These are phyloP conservation scores for Arremon brunneinucha DNA, from an alignment of 2,797 vertebrate genomes.

Conservation along the genomic window DNA sequence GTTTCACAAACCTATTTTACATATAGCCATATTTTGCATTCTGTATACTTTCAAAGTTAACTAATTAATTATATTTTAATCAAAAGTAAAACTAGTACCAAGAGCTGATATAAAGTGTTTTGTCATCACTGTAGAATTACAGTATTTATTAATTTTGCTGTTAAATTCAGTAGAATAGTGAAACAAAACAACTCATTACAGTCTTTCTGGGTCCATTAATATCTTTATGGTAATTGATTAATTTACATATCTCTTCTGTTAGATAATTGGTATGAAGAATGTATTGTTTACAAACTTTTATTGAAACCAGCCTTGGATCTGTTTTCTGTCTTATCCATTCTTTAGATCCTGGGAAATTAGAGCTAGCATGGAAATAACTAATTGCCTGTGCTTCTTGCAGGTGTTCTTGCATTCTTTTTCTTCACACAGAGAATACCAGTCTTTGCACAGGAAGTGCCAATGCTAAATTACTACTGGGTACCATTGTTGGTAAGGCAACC, in stretches of 20 bases:
- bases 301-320: neutral
- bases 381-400: constrained; percentile 70
- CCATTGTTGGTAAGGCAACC: constrained; percentile 87
- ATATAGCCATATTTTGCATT: neutral
- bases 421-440: constrained; percentile 87
- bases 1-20: neutral
- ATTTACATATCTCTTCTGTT: neutral
- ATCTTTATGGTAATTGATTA: neutral
- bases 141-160: neutral
- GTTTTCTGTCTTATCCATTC: neutral
- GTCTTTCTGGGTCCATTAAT: neutral
- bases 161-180: neutral
- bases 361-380: neutral
- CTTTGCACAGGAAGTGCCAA: constrained; percentile 83
- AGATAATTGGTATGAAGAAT: neutral
- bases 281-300: neutral
- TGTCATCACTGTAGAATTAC: neutral
- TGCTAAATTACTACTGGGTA: constrained; percentile 93
- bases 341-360: neutral
- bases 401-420: constrained; percentile 90
- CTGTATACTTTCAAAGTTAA: neutral
- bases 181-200: neutral
- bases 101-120: neutral
- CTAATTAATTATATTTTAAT: neutral
- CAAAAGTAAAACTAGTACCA: neutral